A percentile compares a stretch with the other conserved stretches of the same genome.
phyloP scores from a whole-genome alignment of 1,140 invertebrate genomes.

The Caenorhabditis brenneri region DNA sequence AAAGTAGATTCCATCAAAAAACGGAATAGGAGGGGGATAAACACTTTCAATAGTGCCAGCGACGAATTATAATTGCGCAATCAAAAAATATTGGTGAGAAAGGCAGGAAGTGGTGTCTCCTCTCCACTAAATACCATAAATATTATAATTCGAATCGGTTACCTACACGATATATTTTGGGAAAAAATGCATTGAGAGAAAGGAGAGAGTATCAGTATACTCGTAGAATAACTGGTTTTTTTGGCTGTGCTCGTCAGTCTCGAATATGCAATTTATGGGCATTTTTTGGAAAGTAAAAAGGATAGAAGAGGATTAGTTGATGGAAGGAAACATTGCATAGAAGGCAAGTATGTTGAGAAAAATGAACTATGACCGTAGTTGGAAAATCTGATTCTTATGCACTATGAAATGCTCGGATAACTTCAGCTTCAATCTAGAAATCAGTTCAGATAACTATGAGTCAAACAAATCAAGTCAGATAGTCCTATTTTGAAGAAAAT shows the following conservation, averaged over 20 bases:
- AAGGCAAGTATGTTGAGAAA: neutral
- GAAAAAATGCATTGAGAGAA: neutral
- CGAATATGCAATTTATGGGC: neutral
- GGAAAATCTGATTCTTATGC: neutral
- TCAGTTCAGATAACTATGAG: too few relatives aligned
- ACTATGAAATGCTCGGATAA: too few relatives aligned
- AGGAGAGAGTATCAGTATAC: neutral
- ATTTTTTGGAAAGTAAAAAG: neutral
- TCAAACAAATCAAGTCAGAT: too few relatives aligned
- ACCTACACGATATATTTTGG: neutral
- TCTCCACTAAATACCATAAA: neutral
- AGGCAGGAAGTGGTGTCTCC: neutral
- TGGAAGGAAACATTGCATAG: neutral
- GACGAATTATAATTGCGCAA: conserved; percentile 30
- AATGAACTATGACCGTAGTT: neutral
- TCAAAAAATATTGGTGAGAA: neutral
- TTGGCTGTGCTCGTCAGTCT: neutral
- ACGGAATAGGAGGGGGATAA: neutral
- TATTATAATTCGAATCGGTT: conserved; percentile 14
- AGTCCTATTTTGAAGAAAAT: too few relatives aligned
- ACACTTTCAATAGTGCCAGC: neutral
- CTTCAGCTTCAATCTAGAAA: too few relatives aligned
- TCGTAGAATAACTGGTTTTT: neutral
- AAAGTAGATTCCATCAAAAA: too few relatives aligned
- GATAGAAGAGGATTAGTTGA: neutral